Conservation (phyloP, 53 echinoderm and acorn worm species). For the Patiria pectinifera region DNA sequence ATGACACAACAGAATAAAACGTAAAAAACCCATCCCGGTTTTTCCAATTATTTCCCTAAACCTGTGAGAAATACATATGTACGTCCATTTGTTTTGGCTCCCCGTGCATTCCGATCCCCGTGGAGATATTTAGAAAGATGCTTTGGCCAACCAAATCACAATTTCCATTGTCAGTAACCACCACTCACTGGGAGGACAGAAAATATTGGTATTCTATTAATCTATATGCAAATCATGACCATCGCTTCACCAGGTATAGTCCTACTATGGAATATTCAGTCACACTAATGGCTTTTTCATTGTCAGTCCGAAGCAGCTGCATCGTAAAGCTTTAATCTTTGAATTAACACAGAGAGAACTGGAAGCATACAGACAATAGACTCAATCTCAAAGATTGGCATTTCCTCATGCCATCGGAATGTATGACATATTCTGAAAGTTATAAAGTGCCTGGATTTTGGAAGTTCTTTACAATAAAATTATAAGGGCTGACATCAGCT, state of each 20-base stretch:
- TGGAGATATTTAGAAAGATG: neutral
- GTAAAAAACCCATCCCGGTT: too few relatives aligned
- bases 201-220: neutral
- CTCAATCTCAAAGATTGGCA: neutral
- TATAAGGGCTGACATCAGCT: too few relatives aligned
- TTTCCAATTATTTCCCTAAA: neutral
- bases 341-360: neutral
- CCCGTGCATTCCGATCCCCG: neutral
- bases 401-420: neutral
- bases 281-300: constrained; percentile 7
- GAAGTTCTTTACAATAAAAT: neutral
- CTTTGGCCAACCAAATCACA: neutral
- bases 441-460: neutral
- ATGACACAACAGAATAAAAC: neutral
- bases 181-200: neutral
- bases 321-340: neutral
- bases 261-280: neutral
- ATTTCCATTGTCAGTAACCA: neutral
- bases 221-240: constrained; percentile 37
- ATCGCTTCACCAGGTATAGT: neutral
- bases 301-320: neutral
- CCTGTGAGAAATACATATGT: neutral
- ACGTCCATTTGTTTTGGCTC: neutral
- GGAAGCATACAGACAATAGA: neutral
- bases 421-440: neutral